Base-by-base conservation (phyloP, 2,113 vertebrate genomes). In the Sturnus vulgaris region DNA sequence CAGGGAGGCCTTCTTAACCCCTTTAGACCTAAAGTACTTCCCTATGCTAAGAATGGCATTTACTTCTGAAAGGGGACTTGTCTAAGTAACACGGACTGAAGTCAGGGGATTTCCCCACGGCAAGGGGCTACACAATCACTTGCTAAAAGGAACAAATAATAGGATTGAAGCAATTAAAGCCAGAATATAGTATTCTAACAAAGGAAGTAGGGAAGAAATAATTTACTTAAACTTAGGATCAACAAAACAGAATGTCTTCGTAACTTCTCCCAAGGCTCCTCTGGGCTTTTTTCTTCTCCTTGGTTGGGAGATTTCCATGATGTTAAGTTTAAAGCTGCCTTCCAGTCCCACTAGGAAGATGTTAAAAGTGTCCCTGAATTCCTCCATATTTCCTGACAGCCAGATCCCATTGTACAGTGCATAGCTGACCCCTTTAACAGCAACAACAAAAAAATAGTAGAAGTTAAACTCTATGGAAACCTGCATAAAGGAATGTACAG, bases 1-100 rank as follows among this genome's bases (percentile, higher is more conserved):
- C 97, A 98, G 98, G 98, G 97, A 98, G 98, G 98, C 98, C 97
- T 97, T 88, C 97, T 99, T 99, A 99, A 99, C 98, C 98, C 98
- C 98, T 99, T 98, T 97, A 66, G 96, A 97, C 97, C 97, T 97
- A 97, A 96, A 98, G 94, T 97, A 97, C 97, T 97, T 97, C 96
- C 97, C 96, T 96, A 94, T 92, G 97, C 97, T 97, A 97, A 97
- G 97, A 97, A 98, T 97, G 97, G 97, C 97, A 97, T 97, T 97
- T 97, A 92, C 88, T 97, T 93, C 95, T 95, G 95, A 96, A 96
- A 97, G 98, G 91, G 71, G 84, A 95, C 94, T 97, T 98, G 97
- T 97, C 97, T 97, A 73, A 97, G 85, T 84, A 96, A 86, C 93
- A 94, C 12, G 88, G 95, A 93, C 85, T 30, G 6, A 64, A 52